Evolutionary conservation across 2,113 vertebrate species (phyloP).

Genomic region (Calyptomena viridis): DNA sequence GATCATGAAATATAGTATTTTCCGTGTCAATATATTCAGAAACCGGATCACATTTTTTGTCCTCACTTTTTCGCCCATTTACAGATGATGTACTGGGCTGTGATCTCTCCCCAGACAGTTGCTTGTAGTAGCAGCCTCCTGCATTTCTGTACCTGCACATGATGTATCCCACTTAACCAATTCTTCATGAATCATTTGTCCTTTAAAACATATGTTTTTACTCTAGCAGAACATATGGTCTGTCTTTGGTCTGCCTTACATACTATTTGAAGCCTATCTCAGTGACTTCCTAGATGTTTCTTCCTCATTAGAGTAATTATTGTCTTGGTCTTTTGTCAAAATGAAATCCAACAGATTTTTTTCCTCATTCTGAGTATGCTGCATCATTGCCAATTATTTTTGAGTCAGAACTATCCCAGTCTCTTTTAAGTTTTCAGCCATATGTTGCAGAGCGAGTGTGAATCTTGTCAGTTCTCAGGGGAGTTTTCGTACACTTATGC

Average conservation of each 20-base stretch:
- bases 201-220: not conserved
- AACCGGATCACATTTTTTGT: not conserved
- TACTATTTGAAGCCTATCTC: not conserved
- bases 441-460: not conserved
- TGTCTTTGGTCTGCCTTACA: not conserved
- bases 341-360: not conserved
- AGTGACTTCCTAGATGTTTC: not conserved
- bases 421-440: not conserved
- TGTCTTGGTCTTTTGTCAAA: not conserved
- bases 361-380: not conserved
- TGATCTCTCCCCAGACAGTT: not conserved
- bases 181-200: not conserved
- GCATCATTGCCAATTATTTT: not conserved
- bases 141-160: not conserved
- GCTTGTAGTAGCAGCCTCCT: not conserved
- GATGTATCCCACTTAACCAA: not conserved
- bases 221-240: not conserved
- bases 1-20: not conserved
- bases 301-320: not conserved
- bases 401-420: not conserved
- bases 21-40: not conserved
- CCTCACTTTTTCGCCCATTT: not conserved
- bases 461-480: not conserved
- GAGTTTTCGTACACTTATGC: not conserved
- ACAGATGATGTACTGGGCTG: not conserved